A percentile compares a stretch with the other conserved stretches of the same genome.
Conservation (phyloP, 2,113 vertebrate species). For the Phylloscopus whistleri region DNA sequence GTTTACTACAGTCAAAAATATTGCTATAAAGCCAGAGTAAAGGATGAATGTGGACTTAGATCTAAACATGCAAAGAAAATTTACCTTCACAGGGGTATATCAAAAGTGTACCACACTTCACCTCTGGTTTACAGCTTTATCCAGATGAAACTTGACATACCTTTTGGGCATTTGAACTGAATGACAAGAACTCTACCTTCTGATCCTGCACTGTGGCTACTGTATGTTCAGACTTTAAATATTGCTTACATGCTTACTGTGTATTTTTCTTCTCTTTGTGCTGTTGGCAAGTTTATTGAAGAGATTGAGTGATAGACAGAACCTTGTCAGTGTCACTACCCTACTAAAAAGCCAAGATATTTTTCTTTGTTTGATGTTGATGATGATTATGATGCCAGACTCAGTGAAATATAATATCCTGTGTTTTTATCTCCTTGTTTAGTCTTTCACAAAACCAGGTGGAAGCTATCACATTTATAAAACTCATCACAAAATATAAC, state of each 20-base stretch:
- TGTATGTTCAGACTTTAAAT: not conserved
- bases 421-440: not conserved
- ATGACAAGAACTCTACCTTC: not conserved
- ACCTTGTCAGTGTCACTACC: not conserved
- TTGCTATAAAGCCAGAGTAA: not conserved
- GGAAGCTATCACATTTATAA: not conserved
- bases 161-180: not conserved
- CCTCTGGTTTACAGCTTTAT: not conserved
- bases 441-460: not conserved
- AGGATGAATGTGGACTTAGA: not conserved
- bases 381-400: not conserved
- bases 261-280: not conserved
- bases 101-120: not conserved
- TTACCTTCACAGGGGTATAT: not conserved
- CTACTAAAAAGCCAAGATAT: not conserved
- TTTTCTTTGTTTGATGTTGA: not conserved
- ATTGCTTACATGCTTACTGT: not conserved
- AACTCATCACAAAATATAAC: not conserved
- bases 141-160: not conserved
- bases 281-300: not conserved
- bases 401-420: constrained; percentile 10
- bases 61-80: not conserved
- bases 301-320: not conserved
- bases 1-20: not conserved
- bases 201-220: not conserved